Base-by-base conservation (phyloP, 2,113 vertebrate species). In the Nothocercus nigrocapillus region DNA sequence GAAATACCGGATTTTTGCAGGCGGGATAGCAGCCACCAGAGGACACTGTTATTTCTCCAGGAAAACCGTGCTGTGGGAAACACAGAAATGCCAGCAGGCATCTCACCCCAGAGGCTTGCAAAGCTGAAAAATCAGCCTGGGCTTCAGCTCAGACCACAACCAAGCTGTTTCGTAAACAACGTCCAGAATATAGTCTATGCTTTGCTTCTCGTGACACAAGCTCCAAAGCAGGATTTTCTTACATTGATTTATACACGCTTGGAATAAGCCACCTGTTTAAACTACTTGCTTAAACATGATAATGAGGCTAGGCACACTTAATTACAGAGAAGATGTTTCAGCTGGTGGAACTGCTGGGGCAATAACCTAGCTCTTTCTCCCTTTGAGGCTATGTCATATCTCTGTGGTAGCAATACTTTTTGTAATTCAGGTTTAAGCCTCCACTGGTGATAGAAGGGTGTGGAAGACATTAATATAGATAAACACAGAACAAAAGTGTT, bases 31-130 rank as follows among this genome's bases (percentile, higher is more conserved):
- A 68, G 76, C 96, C 97, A 94, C 93, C 84, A 85, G 61, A 93
- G 97, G 94, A 93, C 95, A 70, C 94, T 90, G 75, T 68, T 44
- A 16, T 81, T 49, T 81, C 82, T 88, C 40, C 1, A 10, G 72
- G 58, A 90, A 83, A 81, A 11, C 13, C 9, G 21, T 49, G 64
- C 74, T 92, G 54, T 28, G 86, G 80, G 47, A 68, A 66, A 77
- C 40, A 10, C 27, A 21, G 51, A 51, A 61, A 25, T 8, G 27
- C 20, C 45, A 84, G 54, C 8, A 44, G 40, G 20, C 14, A 5
- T 38, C 85, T 8, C 56, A 68, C 24, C 30, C 0, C 1, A 69
- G 17, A 15, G 30, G 34, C 40, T 92, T 7, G 5, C 36, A 34
- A 81, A 58, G 18, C 49, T 51, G 53, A 49, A 83, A 56, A 90